phyloP scores from a whole-genome alignment of 2,888 invertebrate species.

The Sphaerophoria taeniata region DNA sequence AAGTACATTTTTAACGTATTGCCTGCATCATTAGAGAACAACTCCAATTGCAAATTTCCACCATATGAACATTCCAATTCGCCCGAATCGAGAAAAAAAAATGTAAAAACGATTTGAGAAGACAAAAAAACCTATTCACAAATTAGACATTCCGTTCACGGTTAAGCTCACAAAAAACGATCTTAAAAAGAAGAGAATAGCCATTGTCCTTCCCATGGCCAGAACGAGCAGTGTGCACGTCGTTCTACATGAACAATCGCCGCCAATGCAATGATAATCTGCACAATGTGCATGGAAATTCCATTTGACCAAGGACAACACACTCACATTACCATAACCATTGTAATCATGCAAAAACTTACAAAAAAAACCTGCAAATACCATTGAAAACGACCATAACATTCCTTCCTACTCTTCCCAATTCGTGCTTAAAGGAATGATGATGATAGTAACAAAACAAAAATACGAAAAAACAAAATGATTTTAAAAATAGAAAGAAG shows the following conservation, averaged over 20 bases:
- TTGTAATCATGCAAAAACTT: constrained; percentile 69
- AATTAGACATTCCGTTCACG: constrained; percentile 63
- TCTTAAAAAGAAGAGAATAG: neutral
- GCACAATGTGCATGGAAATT: constrained; percentile 70
- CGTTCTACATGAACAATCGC: constrained; percentile 50
- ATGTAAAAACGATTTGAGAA: neutral
- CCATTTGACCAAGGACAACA: constrained; percentile 70
- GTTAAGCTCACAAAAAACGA: constrained; percentile 51
- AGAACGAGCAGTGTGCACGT: constrained; percentile 11
- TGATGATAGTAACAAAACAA: constrained; percentile 28
- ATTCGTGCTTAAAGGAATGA: constrained; percentile 7
- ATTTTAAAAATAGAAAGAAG: constrained; percentile 37
- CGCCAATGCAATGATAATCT: constrained; percentile 55
- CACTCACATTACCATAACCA: constrained; percentile 68
- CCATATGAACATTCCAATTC: constrained; percentile 42
- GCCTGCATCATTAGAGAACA: constrained; percentile 51
- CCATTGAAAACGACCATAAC: constrained; percentile 34
- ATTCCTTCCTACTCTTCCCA: constrained; percentile 27
- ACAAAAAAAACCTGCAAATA: constrained; percentile 19
- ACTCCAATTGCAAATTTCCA: constrained; percentile 43
- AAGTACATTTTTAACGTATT: constrained; percentile 35
- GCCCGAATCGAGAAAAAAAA: neutral
- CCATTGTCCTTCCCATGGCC: constrained; percentile 38
- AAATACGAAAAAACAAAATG: constrained; percentile 9
- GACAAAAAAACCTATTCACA: constrained; percentile 45